Evolutionary conservation across 2,797 vertebrate species (phyloP).

Genomic region (Onychomys leucogaster): DNA sequence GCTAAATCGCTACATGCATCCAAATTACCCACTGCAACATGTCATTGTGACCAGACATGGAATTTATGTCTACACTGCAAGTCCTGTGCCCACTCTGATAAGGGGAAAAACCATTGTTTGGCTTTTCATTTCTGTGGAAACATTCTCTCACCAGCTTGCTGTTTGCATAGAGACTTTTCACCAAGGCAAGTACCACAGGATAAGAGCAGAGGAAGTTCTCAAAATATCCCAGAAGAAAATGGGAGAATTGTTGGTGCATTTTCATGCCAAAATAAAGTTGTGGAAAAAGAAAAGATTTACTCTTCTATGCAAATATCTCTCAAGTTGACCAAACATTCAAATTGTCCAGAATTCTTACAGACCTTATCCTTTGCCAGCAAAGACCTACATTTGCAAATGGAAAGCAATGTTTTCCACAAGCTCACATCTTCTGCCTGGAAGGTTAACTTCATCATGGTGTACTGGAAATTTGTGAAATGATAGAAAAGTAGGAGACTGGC

Average conservation of each 20-base stretch:
- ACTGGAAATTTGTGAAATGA: neutral
- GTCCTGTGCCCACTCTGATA: no score
- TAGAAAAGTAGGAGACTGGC: neutral
- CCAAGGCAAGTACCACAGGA: neutral
- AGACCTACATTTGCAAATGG: neutral
- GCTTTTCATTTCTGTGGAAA: neutral
- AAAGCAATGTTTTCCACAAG: conserved; percentile 34
- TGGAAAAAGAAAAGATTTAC: neutral
- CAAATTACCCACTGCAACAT: neutral
- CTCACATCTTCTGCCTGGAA: neutral
- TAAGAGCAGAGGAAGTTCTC: neutral
- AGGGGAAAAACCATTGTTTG: neutral
- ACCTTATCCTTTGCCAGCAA: conserved; percentile 14
- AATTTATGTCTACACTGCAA: conserved; percentile 36
- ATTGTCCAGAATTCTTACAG: conserved; percentile 26
- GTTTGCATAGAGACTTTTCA: neutral
- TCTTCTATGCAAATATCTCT: neutral
- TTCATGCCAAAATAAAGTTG: conserved; percentile 49
- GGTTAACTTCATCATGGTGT: neutral
- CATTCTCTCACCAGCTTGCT: neutral
- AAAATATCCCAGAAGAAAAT: neutral
- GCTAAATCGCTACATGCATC: neutral
- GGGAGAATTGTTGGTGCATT: neutral
- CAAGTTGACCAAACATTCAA: neutral
- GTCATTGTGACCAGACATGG: neutral